A percentile compares a stretch with the other conserved stretches of the same genome.
phyloP scores from a whole-genome alignment of 2,797 vertebrate genomes.

The Xenops minutus region DNA sequence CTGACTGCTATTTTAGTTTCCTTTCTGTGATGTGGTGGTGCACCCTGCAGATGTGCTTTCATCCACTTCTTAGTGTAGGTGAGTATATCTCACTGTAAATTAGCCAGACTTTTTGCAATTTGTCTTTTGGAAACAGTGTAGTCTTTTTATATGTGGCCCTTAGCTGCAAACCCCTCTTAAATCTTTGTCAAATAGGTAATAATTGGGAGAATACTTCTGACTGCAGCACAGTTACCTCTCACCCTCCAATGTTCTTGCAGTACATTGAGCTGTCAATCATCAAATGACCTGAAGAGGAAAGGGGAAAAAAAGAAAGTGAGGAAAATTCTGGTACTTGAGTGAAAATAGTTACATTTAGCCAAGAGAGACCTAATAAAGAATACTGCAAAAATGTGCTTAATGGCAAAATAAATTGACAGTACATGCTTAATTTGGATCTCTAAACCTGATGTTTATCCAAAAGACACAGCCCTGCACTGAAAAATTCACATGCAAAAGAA shows the following conservation, averaged over 20 bases:
- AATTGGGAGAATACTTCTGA: slow-evolving; percentile 1
- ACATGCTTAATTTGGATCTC: background rate
- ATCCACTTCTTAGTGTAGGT: background rate
- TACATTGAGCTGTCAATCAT: slow-evolving; percentile 32
- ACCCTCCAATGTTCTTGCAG: background rate
- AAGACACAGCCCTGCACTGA: background rate
- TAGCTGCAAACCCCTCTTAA: slow-evolving; percentile 34
- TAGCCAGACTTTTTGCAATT: background rate
- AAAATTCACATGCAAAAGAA: background rate
- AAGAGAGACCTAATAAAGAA: background rate
- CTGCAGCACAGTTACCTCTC: background rate
- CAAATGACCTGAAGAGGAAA: slow-evolving; percentile 11
- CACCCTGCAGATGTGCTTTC: background rate
- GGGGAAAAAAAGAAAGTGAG: background rate
- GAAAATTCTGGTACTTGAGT: background rate
- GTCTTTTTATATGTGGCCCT: background rate
- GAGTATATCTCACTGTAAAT: background rate
- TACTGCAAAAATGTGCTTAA: background rate
- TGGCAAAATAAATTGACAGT: background rate
- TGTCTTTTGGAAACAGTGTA: background rate
- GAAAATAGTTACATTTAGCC: background rate
- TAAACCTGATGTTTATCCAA: background rate
- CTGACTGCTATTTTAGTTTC: background rate
- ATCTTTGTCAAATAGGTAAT: slow-evolving; percentile 37
- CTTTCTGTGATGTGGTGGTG: background rate